Evolutionary conservation across 2,888 invertebrate genomes (phyloP).

Genomic region (Patella caerulea): DNA sequence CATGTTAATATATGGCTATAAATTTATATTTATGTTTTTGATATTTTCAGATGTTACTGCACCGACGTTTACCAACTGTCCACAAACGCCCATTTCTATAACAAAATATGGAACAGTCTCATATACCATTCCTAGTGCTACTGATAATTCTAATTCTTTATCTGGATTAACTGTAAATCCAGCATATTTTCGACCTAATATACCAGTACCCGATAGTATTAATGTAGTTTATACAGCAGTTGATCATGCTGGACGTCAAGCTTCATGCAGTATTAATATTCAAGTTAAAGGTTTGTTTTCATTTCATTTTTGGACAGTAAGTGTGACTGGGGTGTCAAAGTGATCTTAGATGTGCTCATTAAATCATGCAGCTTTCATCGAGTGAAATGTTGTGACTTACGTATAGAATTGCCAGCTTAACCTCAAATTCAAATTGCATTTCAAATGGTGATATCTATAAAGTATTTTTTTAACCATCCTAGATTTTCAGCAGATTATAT

Average conservation of each 20-base stretch:
- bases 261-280: constrained; percentile 96
- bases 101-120: constrained; percentile 19
- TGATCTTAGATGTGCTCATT: no score
- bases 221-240: constrained; percentile 94
- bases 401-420: no score
- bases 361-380: no score
- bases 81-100: constrained; percentile 16
- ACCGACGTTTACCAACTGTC: constrained; percentile 35
- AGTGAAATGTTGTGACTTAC: no score
- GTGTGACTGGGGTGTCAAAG: no score
- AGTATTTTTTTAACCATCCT: no score
- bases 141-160: constrained; percentile 36
- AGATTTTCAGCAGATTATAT: no score
- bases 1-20: no score
- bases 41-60: constrained; percentile 31
- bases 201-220: constrained; percentile 26
- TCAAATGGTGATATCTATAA: no score
- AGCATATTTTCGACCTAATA: constrained; percentile 28
- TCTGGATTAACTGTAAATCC: constrained; percentile 30
- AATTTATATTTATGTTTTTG: no score
- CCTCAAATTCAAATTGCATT: no score
- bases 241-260: constrained; percentile 96
- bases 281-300: constrained; percentile 22
- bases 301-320: no score
- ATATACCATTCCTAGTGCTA: constrained; percentile 23